phyloP scores from a whole-genome alignment of 2,888 invertebrate genomes.

The Stramonita haemastoma region DNA sequence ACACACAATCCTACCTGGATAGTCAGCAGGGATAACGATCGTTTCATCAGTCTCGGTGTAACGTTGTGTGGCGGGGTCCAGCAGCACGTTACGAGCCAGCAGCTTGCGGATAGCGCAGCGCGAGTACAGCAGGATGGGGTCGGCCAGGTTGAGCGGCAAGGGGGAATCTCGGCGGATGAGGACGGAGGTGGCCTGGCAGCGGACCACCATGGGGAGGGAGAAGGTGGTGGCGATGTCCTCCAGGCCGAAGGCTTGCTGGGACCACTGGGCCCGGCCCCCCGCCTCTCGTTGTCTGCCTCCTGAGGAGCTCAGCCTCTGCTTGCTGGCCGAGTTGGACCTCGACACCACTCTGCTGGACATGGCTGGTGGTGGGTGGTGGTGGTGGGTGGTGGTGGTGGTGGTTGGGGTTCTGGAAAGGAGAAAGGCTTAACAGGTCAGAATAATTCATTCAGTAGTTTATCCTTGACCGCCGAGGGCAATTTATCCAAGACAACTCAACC shows the following conservation, averaged over 20 bases:
- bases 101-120: conserved; percentile 61
- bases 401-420: too few species aligned
- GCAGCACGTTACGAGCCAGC: conserved; percentile 62
- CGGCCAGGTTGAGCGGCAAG: conserved; percentile 62
- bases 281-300: not conserved
- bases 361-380: not conserved
- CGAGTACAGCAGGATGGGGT: conserved; percentile 62
- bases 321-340: conserved; percentile 18
- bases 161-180: conserved; percentile 56
- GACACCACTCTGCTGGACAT: conserved; percentile 34
- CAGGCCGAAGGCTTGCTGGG: conserved; percentile 60
- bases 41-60: conserved; percentile 66
- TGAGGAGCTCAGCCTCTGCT: conserved; percentile 11
- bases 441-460: too few species aligned
- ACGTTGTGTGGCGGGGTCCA: conserved; percentile 51
- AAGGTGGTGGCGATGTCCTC: conserved; percentile 60
- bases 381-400: not conserved
- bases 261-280: conserved; percentile 60
- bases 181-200: conserved; percentile 62
- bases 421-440: too few species aligned
- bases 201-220: conserved; percentile 60
- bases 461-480: too few species aligned
- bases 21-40: conserved; percentile 65
- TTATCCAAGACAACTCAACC: too few species aligned
- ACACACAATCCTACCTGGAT: conserved; percentile 56